Conservation (phyloP, 2,888 invertebrate genomes). For the Hirtodrosophila confusa region DNA sequence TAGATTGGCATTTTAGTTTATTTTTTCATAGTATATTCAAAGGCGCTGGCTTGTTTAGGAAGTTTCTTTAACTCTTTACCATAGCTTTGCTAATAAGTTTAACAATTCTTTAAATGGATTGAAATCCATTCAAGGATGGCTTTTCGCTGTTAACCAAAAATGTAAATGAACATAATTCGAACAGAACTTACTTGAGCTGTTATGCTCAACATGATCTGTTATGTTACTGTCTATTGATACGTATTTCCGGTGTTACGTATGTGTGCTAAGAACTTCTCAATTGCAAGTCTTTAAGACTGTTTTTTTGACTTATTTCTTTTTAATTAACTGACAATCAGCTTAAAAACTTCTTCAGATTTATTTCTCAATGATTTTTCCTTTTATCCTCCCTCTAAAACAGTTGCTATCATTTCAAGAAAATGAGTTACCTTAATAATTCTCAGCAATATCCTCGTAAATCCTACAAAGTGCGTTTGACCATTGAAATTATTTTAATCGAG, state of each 20-base stretch:
- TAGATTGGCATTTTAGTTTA: slow-evolving; percentile 6
- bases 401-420: slow-evolving; percentile 1
- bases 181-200: too few species aligned
- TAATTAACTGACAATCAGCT: background rate
- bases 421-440: slow-evolving; percentile 23
- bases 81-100: too few species aligned
- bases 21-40: slow-evolving; percentile 31
- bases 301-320: slow-evolving; percentile 6
- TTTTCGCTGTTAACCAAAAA: too few species aligned
- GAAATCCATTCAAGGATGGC: too few species aligned
- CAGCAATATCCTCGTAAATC: slow-evolving; percentile 12
- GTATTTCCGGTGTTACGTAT: too few species aligned
- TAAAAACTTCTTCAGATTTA: background rate
- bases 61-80: background rate
- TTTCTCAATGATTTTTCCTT: slow-evolving; percentile 1
- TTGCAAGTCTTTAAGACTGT: background rate
- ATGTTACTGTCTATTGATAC: too few species aligned
- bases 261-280: too few species aligned
- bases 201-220: too few species aligned
- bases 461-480: slow-evolving; percentile 38
- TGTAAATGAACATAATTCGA: too few species aligned
- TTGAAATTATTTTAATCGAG: slow-evolving; percentile 50
- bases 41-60: too few species aligned
- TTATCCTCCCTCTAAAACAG: background rate
- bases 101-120: too few species aligned